Evolutionary conservation across 2,113 vertebrate species (phyloP), one percentile per base, ranked within the genome.

Genomic region (Mus pahari): DNA sequence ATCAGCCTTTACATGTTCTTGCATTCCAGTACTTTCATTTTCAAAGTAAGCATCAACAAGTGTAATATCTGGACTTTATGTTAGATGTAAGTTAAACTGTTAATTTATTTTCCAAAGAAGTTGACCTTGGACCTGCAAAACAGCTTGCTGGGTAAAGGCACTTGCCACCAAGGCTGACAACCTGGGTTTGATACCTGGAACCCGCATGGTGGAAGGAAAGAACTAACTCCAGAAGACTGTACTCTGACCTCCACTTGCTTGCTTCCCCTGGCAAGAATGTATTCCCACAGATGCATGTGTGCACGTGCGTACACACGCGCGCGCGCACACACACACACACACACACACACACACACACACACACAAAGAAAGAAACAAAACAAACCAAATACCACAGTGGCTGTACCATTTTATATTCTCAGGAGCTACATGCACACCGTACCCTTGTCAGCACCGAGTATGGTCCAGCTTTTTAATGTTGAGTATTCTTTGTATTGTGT

Each of bases 261-360:
- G 0, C 26, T 66, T 48, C 1, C 26, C 28, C 45, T 64, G 28
- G 82, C 5, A 33, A 45, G 42, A 66, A 22, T 14, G 7, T 86
- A 20, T 86, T 39, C 22, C 55, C 24, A 62, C 7, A n/a, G 10
- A 39, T 55, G 50, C 10, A 10, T 50, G 50, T 50, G 50, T 77
- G 28, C 17, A 10, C 9, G 13, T 33, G 13, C 7, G 3, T 3
- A 5, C 4, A 9, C 9, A 4, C 2, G 7, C 9, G 0, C 39
- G 0, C 6, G 2, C 5, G 5, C 39, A 7, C n/a, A 26, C 7
- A 3, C 75, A 50, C 26, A 17, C 26, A 28, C 22, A 36, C 33
- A 10, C n/a, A 42, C 22, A 45, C 10, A 24, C 22, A 22, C 74
- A 45, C 74, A 50, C 12, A 39, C 22, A 60, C 12, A 16, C 55